These are phyloP conservation scores for Tetramorium bicarinatum DNA, from an alignment of 2,888 invertebrate species.

Conservation along the genomic window DNA sequence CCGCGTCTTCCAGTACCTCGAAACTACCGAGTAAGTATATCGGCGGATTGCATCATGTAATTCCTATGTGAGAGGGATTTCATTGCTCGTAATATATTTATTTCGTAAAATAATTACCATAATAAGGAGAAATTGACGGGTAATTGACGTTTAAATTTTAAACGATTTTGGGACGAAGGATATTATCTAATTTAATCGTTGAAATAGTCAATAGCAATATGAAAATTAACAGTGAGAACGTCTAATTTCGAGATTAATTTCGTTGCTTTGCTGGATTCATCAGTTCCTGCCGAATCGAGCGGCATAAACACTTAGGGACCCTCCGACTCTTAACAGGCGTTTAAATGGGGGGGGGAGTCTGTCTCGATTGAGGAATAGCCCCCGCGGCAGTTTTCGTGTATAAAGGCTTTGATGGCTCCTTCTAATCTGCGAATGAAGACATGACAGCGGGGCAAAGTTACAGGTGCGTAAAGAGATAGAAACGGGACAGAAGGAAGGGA, in stretches of 20 bases:
- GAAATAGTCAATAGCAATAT: background rate
- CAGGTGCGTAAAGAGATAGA: constrained; percentile 18
- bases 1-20: constrained; percentile 94
- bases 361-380: constrained; percentile 62
- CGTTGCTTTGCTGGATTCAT: background rate
- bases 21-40: constrained; percentile 90
- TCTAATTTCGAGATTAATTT: constrained; percentile 46
- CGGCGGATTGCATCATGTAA: background rate
- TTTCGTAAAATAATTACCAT: background rate
- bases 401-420: constrained; percentile 56
- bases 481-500: background rate
- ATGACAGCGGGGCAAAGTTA: constrained; percentile 4
- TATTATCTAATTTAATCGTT: background rate
- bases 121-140: background rate
- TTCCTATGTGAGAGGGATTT: background rate
- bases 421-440: constrained; percentile 52
- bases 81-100: background rate
- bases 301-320: constrained; percentile 33
- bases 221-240: constrained; percentile 11
- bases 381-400: constrained; percentile 64
- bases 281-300: background rate
- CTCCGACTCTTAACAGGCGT: constrained; percentile 51
- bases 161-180: background rate
- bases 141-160: background rate
- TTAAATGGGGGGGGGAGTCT: constrained; percentile 59